These are phyloP conservation scores for Agriotes lineatus DNA, from an alignment of 2,888 invertebrate species.

Conservation along the genomic window DNA sequence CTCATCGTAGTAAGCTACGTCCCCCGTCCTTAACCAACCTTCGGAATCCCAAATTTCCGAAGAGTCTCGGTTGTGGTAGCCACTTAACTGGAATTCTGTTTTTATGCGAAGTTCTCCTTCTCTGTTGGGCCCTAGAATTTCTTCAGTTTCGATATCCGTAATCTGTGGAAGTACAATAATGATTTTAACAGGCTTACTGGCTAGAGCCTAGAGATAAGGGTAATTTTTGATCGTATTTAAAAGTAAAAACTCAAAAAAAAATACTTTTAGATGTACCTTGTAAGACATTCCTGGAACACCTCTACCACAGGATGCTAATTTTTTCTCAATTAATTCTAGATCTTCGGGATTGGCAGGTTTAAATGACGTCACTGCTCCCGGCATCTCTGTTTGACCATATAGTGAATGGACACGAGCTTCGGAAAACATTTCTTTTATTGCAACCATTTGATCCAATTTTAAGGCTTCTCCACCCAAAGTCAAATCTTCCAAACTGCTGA, in stretches of 20 bases:
- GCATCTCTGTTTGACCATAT: slow-evolving; percentile 60
- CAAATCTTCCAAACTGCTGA: slow-evolving; percentile 46
- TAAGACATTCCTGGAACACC: background rate
- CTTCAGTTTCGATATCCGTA: slow-evolving; percentile 64
- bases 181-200: too few species aligned
- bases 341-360: slow-evolving; percentile 44
- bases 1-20: too few species aligned
- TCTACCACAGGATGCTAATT: background rate
- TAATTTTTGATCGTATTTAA: slow-evolving; percentile 41
- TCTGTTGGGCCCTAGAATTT: slow-evolving; percentile 65
- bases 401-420: slow-evolving; percentile 55
- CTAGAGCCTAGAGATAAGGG: too few species aligned
- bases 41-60: too few species aligned
- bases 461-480: slow-evolving; percentile 56
- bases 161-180: too few species aligned
- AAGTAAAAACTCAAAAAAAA: background rate
- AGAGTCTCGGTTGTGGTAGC: slow-evolving; percentile 67
- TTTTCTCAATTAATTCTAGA: background rate
- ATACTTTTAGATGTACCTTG: background rate
- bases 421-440: slow-evolving; percentile 58
- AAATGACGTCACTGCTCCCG: slow-evolving; percentile 53
- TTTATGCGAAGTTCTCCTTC: slow-evolving; percentile 70
- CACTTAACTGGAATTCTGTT: slow-evolving; percentile 60
- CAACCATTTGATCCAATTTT: slow-evolving; percentile 49
- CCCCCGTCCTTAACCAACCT: too few species aligned